These are phyloP conservation scores for Saccostrea echinata DNA, from an alignment of 1,140 invertebrate species.

Conservation along the genomic window DNA sequence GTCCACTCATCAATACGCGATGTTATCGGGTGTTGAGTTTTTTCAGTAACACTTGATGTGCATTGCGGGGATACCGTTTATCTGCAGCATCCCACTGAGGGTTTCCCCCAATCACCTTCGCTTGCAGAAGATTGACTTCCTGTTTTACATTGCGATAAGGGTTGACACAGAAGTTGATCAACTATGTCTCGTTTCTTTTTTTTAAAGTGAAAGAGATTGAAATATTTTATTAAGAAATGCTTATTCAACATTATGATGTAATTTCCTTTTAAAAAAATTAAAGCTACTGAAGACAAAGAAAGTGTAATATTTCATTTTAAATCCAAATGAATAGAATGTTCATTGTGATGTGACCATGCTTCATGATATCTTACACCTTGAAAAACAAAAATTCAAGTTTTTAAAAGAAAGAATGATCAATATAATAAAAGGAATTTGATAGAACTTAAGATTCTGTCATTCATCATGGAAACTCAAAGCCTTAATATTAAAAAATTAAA, in stretches of 20 bases:
- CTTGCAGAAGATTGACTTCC: constrained; percentile 22
- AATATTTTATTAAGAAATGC: constrained; percentile 1
- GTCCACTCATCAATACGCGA: not conserved
- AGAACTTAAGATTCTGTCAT: too few species aligned
- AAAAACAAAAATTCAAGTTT: too few species aligned
- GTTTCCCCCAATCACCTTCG: constrained; percentile 24
- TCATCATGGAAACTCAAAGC: too few species aligned
- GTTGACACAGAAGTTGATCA: constrained; percentile 10
- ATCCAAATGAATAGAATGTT: too few species aligned
- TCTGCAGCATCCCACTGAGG: not conserved
- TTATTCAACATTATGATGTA: not conserved
- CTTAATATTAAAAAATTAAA: too few species aligned
- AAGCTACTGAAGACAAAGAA: not conserved
- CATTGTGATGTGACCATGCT: too few species aligned
- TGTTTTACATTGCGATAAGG: constrained; percentile 18
- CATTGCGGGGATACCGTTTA: constrained; percentile 30
- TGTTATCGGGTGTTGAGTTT: constrained; percentile 29
- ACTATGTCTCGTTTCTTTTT: constrained; percentile 72
- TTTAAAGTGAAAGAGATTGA: constrained; percentile 84
- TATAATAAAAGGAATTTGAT: too few species aligned
- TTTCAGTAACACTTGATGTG: constrained; percentile 29
- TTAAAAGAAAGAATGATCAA: too few species aligned
- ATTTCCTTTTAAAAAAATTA: not conserved
- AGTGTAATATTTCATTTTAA: not conserved
- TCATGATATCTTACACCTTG: too few species aligned